These are phyloP conservation scores for Apodemia duryi DNA, from an alignment of 2,888 invertebrate genomes.

Conservation along the genomic window DNA sequence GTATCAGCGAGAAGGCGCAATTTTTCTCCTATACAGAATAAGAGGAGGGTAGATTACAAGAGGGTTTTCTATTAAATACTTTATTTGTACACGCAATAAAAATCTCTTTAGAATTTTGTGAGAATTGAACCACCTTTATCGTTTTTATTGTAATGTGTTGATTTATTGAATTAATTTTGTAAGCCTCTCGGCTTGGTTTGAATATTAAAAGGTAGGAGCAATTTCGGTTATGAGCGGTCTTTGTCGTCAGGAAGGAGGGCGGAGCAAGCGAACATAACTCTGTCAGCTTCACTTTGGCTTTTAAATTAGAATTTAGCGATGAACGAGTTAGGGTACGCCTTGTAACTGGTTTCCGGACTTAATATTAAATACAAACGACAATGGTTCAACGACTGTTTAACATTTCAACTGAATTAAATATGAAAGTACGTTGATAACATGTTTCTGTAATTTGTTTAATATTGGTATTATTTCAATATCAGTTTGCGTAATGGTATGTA, in stretches of 20 bases:
- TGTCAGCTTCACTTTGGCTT: constrained; percentile 36
- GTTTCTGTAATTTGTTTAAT: no score
- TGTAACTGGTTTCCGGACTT: not conserved
- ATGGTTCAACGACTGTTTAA: not conserved
- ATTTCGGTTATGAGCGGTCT: constrained; percentile 63
- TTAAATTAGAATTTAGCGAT: constrained; percentile 18
- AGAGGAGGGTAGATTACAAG: not conserved
- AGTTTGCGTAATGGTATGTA: no score
- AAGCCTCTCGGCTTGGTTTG: constrained; percentile 57
- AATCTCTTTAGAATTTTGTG: constrained; percentile 20
- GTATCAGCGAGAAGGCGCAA: no score
- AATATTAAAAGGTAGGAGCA: constrained; percentile 68
- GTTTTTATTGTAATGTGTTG: constrained; percentile 43
- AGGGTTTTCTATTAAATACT: not conserved
- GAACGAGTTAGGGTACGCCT: constrained; percentile 16
- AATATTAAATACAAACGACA: constrained; percentile 3
- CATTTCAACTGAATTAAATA: not conserved
- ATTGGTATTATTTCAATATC: no score
- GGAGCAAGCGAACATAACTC: constrained; percentile 49
- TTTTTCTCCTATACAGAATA: not conserved
- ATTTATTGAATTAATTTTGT: constrained; percentile 74
- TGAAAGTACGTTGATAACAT: not conserved
- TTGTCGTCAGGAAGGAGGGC: constrained; percentile 45
- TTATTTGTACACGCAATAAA: not conserved
- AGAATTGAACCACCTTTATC: constrained; percentile 47